Conservation (phyloP, 2,888 invertebrate genomes). For the Agrotis segetum region DNA sequence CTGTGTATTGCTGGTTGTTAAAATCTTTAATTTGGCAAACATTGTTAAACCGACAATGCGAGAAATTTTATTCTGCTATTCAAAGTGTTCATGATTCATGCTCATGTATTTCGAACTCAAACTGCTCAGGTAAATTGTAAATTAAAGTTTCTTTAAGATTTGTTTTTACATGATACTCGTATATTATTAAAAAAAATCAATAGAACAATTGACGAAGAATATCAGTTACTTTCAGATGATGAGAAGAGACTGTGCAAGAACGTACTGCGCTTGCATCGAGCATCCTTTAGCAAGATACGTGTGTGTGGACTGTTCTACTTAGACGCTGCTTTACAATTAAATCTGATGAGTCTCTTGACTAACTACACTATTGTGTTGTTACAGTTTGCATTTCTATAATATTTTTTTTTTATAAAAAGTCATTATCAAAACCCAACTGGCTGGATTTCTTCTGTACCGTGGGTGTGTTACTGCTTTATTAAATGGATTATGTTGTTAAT, state of each 20-base stretch:
- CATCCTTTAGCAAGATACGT: not conserved
- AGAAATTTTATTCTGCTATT: not conserved
- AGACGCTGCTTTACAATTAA: not conserved
- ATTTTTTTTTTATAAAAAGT: too few relatives aligned
- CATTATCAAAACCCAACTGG: too few relatives aligned
- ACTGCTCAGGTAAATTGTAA: not conserved
- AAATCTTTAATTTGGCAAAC: not conserved
- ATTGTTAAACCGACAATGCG: not conserved
- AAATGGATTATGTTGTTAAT: too few relatives aligned
- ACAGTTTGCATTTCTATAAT: not conserved
- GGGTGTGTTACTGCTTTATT: too few relatives aligned
- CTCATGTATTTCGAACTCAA: not conserved
- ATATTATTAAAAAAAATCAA: too few relatives aligned
- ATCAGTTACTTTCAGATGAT: not conserved
- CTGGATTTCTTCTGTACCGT: too few relatives aligned
- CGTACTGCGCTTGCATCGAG: not conserved
- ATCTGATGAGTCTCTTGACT: not conserved
- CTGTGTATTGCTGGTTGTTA: not conserved
- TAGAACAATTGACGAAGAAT: too few relatives aligned
- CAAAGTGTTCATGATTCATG: not conserved
- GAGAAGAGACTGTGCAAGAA: not conserved
- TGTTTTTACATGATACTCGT: too few relatives aligned
- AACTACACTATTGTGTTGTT: not conserved
- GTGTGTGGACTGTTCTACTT: constrained; percentile 3
- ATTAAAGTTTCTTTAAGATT: too few relatives aligned